Conservation (phyloP, 2,113 vertebrate genomes). For the Cebus imitator region DNA sequence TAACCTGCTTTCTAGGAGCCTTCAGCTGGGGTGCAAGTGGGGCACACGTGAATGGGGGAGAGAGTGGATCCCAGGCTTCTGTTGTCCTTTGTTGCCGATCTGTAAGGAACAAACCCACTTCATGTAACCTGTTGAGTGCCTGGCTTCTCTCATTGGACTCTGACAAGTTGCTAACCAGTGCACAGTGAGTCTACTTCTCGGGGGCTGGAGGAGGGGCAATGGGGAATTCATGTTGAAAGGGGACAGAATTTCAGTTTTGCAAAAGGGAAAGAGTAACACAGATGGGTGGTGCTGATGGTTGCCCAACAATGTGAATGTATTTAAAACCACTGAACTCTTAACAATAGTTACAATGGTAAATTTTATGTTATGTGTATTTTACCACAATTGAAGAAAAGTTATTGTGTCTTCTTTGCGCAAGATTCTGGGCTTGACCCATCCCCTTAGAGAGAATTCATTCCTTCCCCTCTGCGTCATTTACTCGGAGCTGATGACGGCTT, state of each 20-base stretch:
- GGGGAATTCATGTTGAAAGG: not conserved
- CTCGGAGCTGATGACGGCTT: fast-evolving
- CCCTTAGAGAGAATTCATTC: not conserved
- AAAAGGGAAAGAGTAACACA: not conserved
- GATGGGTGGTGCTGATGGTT: not conserved
- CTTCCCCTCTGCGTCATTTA: not conserved
- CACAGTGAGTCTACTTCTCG: not conserved
- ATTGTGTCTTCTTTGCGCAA: not conserved
- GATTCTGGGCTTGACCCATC: not conserved
- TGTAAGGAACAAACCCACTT: no score
- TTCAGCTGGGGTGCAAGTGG: not conserved
- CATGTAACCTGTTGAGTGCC: not conserved
- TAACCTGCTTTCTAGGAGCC: not conserved
- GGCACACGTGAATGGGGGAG: not conserved
- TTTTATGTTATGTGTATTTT: not conserved
- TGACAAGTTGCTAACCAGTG: no score
- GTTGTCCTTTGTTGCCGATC: not conserved
- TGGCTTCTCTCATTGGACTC: not conserved
- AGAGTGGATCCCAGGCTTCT: no score
- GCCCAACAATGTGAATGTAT: not conserved
- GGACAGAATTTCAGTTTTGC: not conserved
- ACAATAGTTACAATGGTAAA: not conserved
- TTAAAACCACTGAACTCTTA: not conserved
- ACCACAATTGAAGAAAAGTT: not conserved
- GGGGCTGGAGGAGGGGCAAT: not conserved